Evolutionary conservation across 1,140 invertebrate genomes (phyloP), one percentile per base, ranked within the genome.

Genomic region (Zelostemma sp.): DNA sequence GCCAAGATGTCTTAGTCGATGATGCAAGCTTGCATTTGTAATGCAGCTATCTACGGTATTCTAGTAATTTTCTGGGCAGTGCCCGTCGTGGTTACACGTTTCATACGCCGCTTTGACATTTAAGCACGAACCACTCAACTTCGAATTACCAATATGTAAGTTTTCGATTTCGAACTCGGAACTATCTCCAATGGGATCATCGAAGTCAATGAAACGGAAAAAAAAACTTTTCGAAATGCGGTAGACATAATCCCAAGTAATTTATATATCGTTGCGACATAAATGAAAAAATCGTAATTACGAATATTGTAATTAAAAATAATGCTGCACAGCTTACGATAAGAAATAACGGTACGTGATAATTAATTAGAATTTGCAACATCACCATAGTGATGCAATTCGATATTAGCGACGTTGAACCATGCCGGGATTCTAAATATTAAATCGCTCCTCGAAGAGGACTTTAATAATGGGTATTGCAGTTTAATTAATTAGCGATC

Each of bases 1-100:
- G 21, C 19, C 11, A 28, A 28, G 19, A 46, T 19, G 18, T 5
- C 11, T n/a, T 17, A 28, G 14, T 28, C 8, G 15, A 12, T 21
- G 11, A 48, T 6, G 19, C 21, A 43, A 8, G 41, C 41, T 17
- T 3, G n/a, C 41, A 16, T 43, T 43, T 16, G 8, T 43, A 43
- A 43, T 43, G 6, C 41, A n/a, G 21, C 21, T 8, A 25, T 28
- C 1, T 21, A 2, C n/a, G 46, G 46, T n/a, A 48, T 48, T 28
- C 21, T 19, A 48, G 21, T 28, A 6, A 48, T 48, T 28, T 48
- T 48, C 46, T 48, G 19, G 46, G 19, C 46, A 48, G 19, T 1
- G n/a, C 46, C 46, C 46, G 46, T 48, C 11, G 25, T 14, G 14
- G 21, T n/a, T 48, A 28, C 14, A 48, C 19, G 46, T 28, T 46